Evolutionary conservation across 1,140 invertebrate genomes (phyloP).

Genomic region (Olivierus martensii): DNA sequence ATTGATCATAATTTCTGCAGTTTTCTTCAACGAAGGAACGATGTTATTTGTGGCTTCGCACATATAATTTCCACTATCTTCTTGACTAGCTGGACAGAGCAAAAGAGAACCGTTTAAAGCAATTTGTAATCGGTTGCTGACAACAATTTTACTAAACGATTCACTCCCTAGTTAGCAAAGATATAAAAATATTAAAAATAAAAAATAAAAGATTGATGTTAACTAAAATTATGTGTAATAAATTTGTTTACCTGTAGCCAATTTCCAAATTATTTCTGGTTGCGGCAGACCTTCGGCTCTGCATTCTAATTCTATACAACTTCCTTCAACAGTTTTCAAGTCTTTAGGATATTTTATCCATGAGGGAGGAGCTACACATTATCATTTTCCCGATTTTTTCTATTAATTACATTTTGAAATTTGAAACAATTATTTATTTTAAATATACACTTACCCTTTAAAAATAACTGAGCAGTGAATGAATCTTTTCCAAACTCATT

Average conservation of each 20-base stretch:
- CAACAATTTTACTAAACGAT: too few relatives aligned
- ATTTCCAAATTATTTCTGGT: slow-evolving; percentile 33
- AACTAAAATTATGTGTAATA: too few relatives aligned
- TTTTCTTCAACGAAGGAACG: too few relatives aligned
- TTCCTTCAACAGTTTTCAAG: not conserved
- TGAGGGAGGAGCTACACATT: slow-evolving; percentile 6
- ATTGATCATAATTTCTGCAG: too few relatives aligned
- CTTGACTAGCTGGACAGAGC: too few relatives aligned
- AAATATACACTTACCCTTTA: slow-evolving; percentile 52
- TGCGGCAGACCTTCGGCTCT: slow-evolving; percentile 4
- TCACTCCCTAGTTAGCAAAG: not conserved
- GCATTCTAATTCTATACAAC: not conserved
- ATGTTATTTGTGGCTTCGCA: too few relatives aligned
- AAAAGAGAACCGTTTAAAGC: too few relatives aligned
- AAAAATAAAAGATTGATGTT: not conserved
- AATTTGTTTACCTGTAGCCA: not conserved
- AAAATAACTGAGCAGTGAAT: slow-evolving; percentile 70
- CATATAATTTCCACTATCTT: too few relatives aligned
- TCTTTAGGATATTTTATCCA: slow-evolving; percentile 8
- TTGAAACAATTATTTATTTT: not conserved
- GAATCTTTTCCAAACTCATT: slow-evolving; percentile 86
- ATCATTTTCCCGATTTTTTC: not conserved
- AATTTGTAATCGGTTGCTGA: too few relatives aligned
- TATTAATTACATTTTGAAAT: not conserved
- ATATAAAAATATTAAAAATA: not conserved